Evolutionary conservation across 1,140 invertebrate genomes (phyloP).

Genomic region (Nylanderia fulva): DNA sequence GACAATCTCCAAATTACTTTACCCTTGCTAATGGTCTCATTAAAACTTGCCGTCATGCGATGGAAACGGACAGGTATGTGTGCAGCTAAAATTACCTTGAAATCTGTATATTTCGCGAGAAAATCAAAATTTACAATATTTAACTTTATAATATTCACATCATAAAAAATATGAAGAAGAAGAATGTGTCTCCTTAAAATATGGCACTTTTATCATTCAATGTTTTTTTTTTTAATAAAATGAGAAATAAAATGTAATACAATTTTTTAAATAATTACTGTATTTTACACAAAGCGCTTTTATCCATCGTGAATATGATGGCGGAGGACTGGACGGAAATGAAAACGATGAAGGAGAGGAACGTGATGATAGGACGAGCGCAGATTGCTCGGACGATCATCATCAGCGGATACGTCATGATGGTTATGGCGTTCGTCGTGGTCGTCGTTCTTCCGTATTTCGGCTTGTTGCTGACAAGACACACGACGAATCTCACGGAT

Average conservation of each 20-base stretch:
- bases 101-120: background rate
- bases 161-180: background rate
- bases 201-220: background rate
- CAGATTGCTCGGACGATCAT: conserved; percentile 4
- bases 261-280: background rate
- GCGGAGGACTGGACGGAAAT: conserved; percentile 22
- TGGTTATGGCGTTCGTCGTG: conserved; percentile 15
- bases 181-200: background rate
- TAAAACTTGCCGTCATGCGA: conserved; percentile 39
- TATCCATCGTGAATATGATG: conserved; percentile 30
- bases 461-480: background rate
- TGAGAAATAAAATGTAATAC: background rate
- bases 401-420: conserved; percentile 25
- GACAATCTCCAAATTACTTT: conserved; percentile 43
- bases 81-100: background rate
- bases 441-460: conserved; percentile 34
- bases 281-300: conserved; percentile 15
- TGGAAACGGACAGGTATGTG: conserved; percentile 38
- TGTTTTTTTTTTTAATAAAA: background rate
- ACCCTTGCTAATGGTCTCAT: conserved; percentile 1
- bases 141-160: background rate
- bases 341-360: conserved; percentile 3
- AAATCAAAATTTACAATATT: background rate
- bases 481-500: conserved; percentile 30
- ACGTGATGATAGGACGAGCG: conserved; percentile 28